phyloP scores from a whole-genome alignment of 2,888 invertebrate genomes.

The Plusia festucae region DNA sequence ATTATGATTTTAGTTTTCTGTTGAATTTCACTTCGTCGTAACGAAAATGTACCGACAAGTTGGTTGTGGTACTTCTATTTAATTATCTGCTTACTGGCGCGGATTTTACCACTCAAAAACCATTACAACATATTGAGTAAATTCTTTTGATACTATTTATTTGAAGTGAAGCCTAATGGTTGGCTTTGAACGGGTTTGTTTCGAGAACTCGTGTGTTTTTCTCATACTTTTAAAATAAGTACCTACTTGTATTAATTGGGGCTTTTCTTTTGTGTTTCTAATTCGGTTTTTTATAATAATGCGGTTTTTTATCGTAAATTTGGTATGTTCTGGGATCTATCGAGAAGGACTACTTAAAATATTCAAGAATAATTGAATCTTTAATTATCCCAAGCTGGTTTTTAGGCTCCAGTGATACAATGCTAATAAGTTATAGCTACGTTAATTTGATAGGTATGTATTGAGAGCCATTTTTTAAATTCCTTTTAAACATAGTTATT shows the following conservation, averaged over 20 bases:
- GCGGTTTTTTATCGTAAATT: no score
- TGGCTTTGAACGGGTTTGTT: constrained; percentile 4
- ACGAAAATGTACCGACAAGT: constrained; percentile 36
- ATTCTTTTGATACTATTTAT: constrained; percentile 8
- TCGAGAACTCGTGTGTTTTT: not conserved
- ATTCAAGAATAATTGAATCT: no score
- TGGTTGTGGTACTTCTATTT: constrained; percentile 32
- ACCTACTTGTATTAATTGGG: no score
- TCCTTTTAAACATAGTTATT: no score
- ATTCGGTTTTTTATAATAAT: not conserved
- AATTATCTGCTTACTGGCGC: constrained; percentile 35
- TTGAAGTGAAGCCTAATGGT: not conserved
- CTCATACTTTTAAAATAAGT: not conserved
- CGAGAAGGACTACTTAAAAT: no score
- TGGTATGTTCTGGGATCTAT: not conserved
- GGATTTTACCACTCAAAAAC: constrained; percentile 9
- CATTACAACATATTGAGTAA: constrained; percentile 18
- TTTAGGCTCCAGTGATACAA: no score
- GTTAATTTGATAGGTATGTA: no score
- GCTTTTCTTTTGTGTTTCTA: no score
- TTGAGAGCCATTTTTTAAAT: no score
- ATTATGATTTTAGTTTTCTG: constrained; percentile 57
- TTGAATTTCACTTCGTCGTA: constrained; percentile 44
- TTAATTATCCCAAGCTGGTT: no score
- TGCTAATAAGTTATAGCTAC: no score